Percentiles rank a stretch among this genome's conserved stretches.
These are phyloP conservation scores for Drosophila anomalata DNA, from an alignment of 2,888 invertebrate genomes.

Conservation along the genomic window DNA sequence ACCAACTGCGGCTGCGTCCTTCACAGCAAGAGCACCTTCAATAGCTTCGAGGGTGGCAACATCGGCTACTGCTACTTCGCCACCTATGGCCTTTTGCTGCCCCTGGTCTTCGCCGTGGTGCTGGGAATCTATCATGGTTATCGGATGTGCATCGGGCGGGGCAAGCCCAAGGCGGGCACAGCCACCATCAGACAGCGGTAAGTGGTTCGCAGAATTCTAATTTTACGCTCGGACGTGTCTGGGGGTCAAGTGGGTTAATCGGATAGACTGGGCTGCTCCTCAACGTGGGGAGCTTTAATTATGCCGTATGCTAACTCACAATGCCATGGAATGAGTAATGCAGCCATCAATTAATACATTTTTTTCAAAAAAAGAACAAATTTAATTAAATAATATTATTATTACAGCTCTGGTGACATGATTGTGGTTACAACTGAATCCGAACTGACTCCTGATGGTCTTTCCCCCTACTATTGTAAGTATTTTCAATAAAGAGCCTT, in stretches of 20 bases:
- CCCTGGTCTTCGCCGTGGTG: slow-evolving; percentile 87
- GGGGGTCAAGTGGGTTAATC: slow-evolving; percentile 73
- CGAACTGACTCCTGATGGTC: slow-evolving; percentile 86
- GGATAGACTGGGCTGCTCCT: slow-evolving; percentile 43
- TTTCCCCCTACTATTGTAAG: slow-evolving; percentile 87
- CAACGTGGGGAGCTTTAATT: slow-evolving; percentile 46
- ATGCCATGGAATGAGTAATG: slow-evolving; percentile 44
- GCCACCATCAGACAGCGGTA: slow-evolving; percentile 83
- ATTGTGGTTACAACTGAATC: slow-evolving; percentile 87
- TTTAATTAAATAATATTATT: too few species aligned
- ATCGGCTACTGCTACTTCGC: slow-evolving; percentile 88
- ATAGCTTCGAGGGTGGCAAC: slow-evolving; percentile 88
- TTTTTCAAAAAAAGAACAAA: neutral
- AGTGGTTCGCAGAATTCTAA: slow-evolving; percentile 28
- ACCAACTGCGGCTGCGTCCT: slow-evolving; percentile 89
- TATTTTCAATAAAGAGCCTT: neutral
- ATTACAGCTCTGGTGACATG: slow-evolving; percentile 87
- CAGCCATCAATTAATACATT: slow-evolving; percentile 29
- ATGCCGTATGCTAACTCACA: slow-evolving; percentile 64
- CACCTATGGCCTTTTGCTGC: slow-evolving; percentile 88
- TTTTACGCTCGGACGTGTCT: slow-evolving; percentile 39
- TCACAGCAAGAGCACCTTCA: slow-evolving; percentile 86
- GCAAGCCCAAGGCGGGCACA: slow-evolving; percentile 83
- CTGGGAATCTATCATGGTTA: slow-evolving; percentile 89
- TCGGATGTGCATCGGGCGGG: slow-evolving; percentile 87